A percentile compares a stretch with the other conserved stretches of the same genome.
phyloP scores from a whole-genome alignment of 2,113 vertebrate species.

The Ursus arctos region DNA sequence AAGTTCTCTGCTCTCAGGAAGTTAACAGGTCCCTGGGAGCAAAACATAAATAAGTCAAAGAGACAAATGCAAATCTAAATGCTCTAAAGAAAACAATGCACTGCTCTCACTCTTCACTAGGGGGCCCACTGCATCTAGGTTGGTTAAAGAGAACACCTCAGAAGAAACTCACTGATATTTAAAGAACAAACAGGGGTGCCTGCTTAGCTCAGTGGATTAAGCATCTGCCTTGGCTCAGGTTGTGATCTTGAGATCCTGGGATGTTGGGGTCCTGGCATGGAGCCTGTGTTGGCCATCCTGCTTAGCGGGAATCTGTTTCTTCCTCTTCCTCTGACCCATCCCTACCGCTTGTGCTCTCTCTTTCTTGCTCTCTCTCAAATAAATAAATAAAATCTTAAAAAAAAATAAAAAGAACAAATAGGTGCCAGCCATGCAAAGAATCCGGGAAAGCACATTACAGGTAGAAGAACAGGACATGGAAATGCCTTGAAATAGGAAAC shows the following conservation, averaged over 20 bases:
- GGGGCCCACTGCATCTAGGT: not conserved
- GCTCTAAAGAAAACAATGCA: not conserved
- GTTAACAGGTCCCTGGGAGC: too few species aligned
- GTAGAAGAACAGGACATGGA: not conserved
- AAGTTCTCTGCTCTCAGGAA: not conserved
- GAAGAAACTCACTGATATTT: not conserved
- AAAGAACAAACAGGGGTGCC: not conserved
- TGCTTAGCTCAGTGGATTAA: not conserved
- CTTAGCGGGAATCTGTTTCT: not conserved
- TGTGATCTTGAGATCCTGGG: not conserved
- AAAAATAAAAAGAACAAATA: not conserved
- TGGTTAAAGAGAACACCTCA: not conserved
- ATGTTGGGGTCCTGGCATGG: not conserved
- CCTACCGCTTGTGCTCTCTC: not conserved
- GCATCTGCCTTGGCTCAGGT: not conserved
- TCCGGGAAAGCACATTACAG: not conserved
- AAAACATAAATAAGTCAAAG: not conserved
- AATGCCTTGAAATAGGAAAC: not conserved
- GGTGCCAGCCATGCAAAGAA: not conserved
- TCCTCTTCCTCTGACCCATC: not conserved
- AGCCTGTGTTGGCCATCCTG: not conserved
- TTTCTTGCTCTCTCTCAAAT: not conserved
- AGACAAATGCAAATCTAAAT: not conserved
- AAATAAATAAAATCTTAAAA: not conserved
- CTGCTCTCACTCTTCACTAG: not conserved